Conservation (phyloP, 2,113 vertebrate genomes). For the Coturnix japonica region DNA sequence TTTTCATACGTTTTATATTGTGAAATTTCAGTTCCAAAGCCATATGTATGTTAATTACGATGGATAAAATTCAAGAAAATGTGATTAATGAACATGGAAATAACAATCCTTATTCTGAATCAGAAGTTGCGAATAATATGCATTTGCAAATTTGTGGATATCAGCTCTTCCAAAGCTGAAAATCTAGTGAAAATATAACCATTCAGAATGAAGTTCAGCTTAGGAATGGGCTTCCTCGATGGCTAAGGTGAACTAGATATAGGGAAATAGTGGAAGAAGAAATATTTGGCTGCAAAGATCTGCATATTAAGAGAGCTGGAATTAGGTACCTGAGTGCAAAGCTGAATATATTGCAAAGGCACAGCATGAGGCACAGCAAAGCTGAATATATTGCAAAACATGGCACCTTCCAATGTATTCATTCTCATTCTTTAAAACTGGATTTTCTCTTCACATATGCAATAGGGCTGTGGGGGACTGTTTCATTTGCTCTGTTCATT, state of each 20-base stretch:
- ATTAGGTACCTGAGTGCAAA: background rate
- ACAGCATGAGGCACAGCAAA: background rate
- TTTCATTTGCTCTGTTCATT: background rate
- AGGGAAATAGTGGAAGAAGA: background rate
- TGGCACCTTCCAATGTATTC: background rate
- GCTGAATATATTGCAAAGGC: background rate
- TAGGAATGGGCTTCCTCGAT: background rate
- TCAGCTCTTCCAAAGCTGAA: conserved; percentile 16
- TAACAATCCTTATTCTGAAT: conserved; percentile 45
- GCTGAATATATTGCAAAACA: too few relatives aligned
- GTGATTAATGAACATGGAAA: conserved; percentile 23
- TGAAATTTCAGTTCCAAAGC: conserved; percentile 16
- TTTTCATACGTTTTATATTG: conserved; percentile 14
- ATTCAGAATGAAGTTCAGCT: background rate
- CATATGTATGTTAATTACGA: conserved; percentile 21
- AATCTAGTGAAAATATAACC: background rate
- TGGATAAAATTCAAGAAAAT: background rate
- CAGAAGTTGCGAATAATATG: background rate
- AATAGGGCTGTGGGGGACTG: background rate
- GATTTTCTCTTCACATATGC: background rate
- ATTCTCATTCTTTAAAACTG: background rate
- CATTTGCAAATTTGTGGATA: conserved; percentile 8
- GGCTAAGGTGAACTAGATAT: background rate
- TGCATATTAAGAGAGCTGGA: background rate
- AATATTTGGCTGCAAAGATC: background rate